Percentiles rank a stretch among this genome's conserved stretches.
Evolutionary conservation across 2,113 vertebrate species (phyloP).

Genomic region (Ranitomeya imitator): DNA sequence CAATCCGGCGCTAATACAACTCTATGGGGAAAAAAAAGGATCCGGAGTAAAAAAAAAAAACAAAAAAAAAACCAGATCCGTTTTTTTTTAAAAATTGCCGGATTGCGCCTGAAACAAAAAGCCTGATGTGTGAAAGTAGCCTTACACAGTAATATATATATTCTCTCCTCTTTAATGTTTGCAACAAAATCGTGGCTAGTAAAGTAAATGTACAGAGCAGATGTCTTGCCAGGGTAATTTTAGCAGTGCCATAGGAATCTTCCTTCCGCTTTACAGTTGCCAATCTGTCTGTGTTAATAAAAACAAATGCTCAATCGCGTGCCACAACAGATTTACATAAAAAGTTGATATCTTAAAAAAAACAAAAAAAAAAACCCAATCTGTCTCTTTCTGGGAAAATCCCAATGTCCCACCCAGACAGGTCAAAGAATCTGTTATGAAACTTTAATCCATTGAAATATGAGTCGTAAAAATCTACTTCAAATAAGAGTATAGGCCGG

Average conservation of each 20-base stretch:
- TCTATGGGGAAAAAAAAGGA: too few relatives aligned
- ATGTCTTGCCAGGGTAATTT: conserved; percentile 45
- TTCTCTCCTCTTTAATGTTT: not conserved
- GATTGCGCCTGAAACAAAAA: too few relatives aligned
- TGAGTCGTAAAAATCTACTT: not conserved
- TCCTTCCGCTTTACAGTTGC: conserved; percentile 30
- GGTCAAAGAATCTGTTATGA: not conserved
- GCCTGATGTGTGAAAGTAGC: too few relatives aligned
- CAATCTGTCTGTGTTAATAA: conserved; percentile 37
- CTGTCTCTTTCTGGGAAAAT: not conserved
- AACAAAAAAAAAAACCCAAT: not conserved
- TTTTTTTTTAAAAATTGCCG: too few relatives aligned
- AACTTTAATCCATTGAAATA: not conserved
- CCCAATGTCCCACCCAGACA: not conserved
- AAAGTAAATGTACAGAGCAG: conserved; percentile 37
- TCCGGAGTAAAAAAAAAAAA: too few relatives aligned
- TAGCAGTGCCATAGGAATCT: conserved; percentile 43
- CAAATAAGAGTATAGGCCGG: not conserved
- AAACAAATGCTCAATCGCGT: not conserved
- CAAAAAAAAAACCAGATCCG: too few relatives aligned
- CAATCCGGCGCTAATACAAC: too few relatives aligned
- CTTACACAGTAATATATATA: too few relatives aligned
- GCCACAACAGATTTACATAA: not conserved
- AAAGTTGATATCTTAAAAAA: not conserved
- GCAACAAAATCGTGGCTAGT: not conserved